A percentile compares a stretch with the other conserved stretches of the same genome.
Conservation (phyloP, 1,140 invertebrate genomes). For the Copidosoma floridanum region DNA sequence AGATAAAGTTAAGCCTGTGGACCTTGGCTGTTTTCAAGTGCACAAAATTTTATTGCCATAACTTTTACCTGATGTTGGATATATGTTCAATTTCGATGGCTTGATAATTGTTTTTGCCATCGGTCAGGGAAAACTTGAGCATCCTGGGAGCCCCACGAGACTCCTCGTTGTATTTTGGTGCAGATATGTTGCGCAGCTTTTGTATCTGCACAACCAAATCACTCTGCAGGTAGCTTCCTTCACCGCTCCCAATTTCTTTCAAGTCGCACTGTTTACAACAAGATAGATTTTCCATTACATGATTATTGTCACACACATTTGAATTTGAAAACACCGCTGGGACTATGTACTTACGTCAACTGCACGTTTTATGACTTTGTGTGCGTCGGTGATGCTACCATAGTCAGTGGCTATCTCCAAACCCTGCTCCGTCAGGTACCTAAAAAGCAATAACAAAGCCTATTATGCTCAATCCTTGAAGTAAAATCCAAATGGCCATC, state of each 20-base stretch:
- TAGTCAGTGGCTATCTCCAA: slow-evolving; percentile 66
- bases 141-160: slow-evolving; percentile 77
- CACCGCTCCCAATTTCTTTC: slow-evolving; percentile 70
- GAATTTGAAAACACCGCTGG: not conserved
- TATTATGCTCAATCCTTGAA: too few species aligned
- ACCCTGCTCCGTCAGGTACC: slow-evolving; percentile 70
- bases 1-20: too few species aligned
- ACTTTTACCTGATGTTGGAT: slow-evolving; percentile 60
- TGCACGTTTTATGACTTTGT: slow-evolving; percentile 65
- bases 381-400: slow-evolving; percentile 63
- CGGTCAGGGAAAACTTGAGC: slow-evolving; percentile 79
- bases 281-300: slow-evolving; percentile 30
- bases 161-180: slow-evolving; percentile 88
- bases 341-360: slow-evolving; percentile 68
- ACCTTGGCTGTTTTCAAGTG: too few species aligned
- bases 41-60: too few species aligned
- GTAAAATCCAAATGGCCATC: too few species aligned
- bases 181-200: slow-evolving; percentile 81
- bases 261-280: slow-evolving; percentile 75
- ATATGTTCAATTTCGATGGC: slow-evolving; percentile 74
- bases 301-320: slow-evolving; percentile 8
- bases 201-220: slow-evolving; percentile 83
- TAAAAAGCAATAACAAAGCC: slow-evolving; percentile 40
- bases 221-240: slow-evolving; percentile 63
- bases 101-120: slow-evolving; percentile 76